Base-by-base conservation (phyloP, 2,888 invertebrate species). In the Metallyticus violacea region DNA sequence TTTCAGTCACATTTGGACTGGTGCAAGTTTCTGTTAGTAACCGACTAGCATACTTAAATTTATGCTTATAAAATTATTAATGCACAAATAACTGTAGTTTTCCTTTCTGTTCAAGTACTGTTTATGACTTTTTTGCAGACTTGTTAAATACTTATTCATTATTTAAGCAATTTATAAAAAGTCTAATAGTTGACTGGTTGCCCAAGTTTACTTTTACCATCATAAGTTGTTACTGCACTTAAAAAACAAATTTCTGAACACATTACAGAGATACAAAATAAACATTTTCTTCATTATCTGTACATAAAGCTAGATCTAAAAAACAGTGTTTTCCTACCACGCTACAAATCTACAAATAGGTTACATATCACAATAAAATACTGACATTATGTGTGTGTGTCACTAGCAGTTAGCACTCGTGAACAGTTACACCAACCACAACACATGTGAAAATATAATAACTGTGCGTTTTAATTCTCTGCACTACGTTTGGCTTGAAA, bases 281-380 rank as follows among this genome's bases (percentile, higher is more conserved):
- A 80, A 80, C n/a, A 22, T 62, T 62, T 62, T 62, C n/a, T n/a
- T n/a, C 40, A 62, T 62, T 9, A 15, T 62, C 40, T 62, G 40
- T 62, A 62, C 40, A 62, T 62, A 62, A 62, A 62, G 40, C 40
- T 62, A 62, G 40, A 22, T 62, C 40, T 62, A 62, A 9, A 62
- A 62, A 62, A 62, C 40, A 62, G 40, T 22, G 22, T 62, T 15
- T 3, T 30, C 2, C 15, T 62, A 9, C 22, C 9, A 62, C 22
- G 15, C 40, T 62, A 62, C 40, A 62, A 62, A 22, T 62, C 40
- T 62, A 62, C 40, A 62, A 62, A 81, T 62, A 40, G 81, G 81
- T 81, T 80, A 85, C 85, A 85, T 87, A 87, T 87, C 87, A 87
- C 86, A 87, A 87, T 87, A 80, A 83, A 86, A 86, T 87, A 87